These are phyloP conservation scores for Sylvicapra grimmia DNA, from an alignment of 2,113 vertebrate species.

Conservation along the genomic window DNA sequence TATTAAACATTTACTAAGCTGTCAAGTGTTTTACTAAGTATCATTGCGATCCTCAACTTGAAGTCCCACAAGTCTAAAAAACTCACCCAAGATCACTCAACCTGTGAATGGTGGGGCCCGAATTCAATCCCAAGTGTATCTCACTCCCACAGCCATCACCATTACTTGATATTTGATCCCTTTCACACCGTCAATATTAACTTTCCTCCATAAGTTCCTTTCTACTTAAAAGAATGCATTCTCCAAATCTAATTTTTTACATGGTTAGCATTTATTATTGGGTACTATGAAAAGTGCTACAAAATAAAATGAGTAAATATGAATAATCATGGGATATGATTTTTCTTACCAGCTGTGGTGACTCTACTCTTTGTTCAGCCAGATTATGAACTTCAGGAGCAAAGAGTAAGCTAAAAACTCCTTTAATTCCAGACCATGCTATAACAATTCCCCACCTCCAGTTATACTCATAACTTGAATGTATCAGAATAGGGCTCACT, in stretches of 20 bases:
- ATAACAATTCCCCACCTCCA: conserved; percentile 58
- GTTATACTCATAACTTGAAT: conserved; percentile 31
- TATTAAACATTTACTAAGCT: not conserved
- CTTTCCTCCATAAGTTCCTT: not conserved
- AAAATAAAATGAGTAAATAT: not conserved
- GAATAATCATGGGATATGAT: not conserved
- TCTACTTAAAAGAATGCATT: not conserved
- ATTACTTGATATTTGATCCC: not conserved
- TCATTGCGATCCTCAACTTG: not conserved
- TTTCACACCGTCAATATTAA: not conserved
- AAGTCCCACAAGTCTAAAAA: not conserved
- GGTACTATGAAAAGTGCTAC: not conserved
- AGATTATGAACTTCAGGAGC: conserved; percentile 58
- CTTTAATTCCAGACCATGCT: conserved; percentile 62
- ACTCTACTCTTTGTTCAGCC: not conserved
- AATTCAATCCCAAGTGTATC: not conserved
- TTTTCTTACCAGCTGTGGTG: conserved; percentile 62
- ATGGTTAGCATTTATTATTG: not conserved
- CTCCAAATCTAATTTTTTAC: not conserved
- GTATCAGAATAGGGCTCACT: conserved; percentile 55
- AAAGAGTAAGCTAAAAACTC: conserved; percentile 54
- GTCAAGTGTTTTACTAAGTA: not conserved
- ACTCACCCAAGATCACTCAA: not conserved
- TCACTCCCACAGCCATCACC: not conserved
- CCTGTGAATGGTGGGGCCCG: not conserved